Evolutionary conservation across 2,113 vertebrate species (phyloP).

Genomic region (Heterocephalus glaber): DNA sequence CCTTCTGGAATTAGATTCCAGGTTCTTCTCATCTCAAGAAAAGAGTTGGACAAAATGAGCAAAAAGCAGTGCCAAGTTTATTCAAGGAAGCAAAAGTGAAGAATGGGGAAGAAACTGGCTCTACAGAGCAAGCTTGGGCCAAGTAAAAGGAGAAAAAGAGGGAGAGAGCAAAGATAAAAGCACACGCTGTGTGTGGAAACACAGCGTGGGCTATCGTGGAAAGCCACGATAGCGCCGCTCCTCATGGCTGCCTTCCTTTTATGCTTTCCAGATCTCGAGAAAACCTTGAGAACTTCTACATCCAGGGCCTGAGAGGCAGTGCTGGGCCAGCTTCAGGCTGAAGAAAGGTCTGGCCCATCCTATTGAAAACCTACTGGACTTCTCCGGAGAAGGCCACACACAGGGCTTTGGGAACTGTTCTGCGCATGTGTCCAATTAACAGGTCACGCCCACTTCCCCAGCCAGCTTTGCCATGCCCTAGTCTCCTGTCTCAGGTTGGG

Average conservation of each 20-base stretch:
- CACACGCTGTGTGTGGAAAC: not conserved
- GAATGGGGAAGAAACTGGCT: not conserved
- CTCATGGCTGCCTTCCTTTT: not conserved
- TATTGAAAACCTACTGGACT: not conserved
- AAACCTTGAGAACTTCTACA: not conserved
- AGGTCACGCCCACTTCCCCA: not conserved
- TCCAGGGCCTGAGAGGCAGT: not conserved
- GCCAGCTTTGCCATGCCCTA: not conserved
- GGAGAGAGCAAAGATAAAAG: not conserved
- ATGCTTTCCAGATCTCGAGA: too few species aligned
- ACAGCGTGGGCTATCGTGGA: not conserved
- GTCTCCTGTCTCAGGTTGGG: not conserved
- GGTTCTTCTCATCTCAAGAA: not conserved
- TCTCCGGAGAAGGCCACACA: not conserved
- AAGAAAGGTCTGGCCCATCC: not conserved
- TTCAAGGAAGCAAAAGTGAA: not conserved
- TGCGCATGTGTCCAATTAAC: not conserved
- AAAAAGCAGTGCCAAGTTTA: not conserved
- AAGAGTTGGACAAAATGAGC: not conserved
- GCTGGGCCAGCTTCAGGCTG: not conserved
- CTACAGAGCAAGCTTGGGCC: not conserved
- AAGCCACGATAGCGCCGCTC: not conserved
- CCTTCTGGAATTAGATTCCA: not conserved
- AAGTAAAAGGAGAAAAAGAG: not conserved
- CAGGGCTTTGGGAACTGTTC: not conserved